Percentiles rank a stretch among this genome's conserved stretches.
These are phyloP conservation scores for Escarpia spicata DNA, from an alignment of 2,888 invertebrate genomes.

Conservation along the genomic window DNA sequence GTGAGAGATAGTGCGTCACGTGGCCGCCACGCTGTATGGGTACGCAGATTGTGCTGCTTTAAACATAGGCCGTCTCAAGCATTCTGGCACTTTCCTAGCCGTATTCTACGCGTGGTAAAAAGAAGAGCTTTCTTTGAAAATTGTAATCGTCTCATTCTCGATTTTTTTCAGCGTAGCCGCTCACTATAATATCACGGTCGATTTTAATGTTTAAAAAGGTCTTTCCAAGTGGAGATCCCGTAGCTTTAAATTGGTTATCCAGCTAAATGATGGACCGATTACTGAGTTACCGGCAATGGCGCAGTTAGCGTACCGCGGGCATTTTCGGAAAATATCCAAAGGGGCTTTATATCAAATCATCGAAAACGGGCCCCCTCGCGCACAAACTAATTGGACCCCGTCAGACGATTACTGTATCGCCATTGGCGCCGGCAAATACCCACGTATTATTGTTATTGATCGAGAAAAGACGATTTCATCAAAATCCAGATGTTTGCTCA, in stretches of 20 bases:
- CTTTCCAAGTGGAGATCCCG: not conserved
- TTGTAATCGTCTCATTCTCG: not conserved
- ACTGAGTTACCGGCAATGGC: not conserved
- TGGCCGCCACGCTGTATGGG: not conserved
- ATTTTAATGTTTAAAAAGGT: not conserved
- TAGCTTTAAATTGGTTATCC: not conserved
- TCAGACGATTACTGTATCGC: constrained; percentile 10
- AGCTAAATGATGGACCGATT: not conserved
- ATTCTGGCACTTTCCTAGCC: not conserved
- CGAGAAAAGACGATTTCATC: constrained; percentile 16
- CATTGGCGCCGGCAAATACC: constrained; percentile 3
- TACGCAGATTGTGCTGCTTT: not conserved
- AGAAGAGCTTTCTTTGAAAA: not conserved
- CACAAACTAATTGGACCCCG: not conserved
- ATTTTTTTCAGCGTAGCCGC: not conserved
- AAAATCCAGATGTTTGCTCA: constrained; percentile 9
- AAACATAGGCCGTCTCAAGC: not conserved
- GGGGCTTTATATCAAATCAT: not conserved
- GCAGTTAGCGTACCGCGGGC: not conserved
- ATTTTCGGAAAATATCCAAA: not conserved
- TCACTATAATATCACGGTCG: not conserved
- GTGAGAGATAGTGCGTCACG: not conserved
- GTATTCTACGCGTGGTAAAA: too few relatives aligned
- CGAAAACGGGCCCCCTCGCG: not conserved
- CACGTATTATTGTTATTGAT: constrained; percentile 6